phyloP scores from a whole-genome alignment of 2,797 vertebrate species.

The Choloepus didactylus region DNA sequence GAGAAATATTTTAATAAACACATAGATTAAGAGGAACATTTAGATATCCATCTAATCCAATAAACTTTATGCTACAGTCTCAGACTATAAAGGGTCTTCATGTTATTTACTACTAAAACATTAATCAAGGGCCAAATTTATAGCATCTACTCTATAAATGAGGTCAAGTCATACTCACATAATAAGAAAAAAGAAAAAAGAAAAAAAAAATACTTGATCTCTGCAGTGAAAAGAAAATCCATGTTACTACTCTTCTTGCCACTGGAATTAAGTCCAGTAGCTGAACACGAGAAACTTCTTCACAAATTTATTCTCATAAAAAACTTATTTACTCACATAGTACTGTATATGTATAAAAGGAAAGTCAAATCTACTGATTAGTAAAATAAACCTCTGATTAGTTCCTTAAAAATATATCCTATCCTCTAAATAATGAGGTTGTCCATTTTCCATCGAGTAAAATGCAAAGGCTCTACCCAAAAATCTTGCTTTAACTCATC shows the following conservation, averaged over 20 bases:
- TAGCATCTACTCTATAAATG: constrained; percentile 87
- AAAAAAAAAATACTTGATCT: constrained; percentile 92
- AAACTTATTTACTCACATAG: constrained; percentile 71
- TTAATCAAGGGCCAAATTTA: constrained; percentile 89
- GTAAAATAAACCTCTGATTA: constrained; percentile 43
- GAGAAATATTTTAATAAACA: constrained; percentile 67
- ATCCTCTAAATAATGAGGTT: not conserved
- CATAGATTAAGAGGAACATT: constrained; percentile 67
- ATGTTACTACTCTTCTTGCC: constrained; percentile 90
- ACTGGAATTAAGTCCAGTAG: constrained; percentile 92
- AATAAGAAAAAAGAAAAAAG: constrained; percentile 93
- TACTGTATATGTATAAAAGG: constrained; percentile 64
- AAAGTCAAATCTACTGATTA: constrained; percentile 46
- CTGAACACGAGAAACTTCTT: constrained; percentile 85
- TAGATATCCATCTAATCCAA: constrained; percentile 90
- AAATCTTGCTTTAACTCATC: no score
- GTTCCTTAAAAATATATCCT: constrained; percentile 45
- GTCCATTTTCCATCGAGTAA: no score
- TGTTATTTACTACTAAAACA: constrained; percentile 94
- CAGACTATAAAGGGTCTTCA: constrained; percentile 86
- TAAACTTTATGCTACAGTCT: constrained; percentile 86
- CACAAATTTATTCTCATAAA: constrained; percentile 51
- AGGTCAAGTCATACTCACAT: constrained; percentile 92
- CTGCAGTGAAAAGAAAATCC: constrained; percentile 93
- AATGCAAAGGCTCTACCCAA: no score